Conservation (phyloP, 2,888 invertebrate genomes). For the Lasiommata megera region DNA sequence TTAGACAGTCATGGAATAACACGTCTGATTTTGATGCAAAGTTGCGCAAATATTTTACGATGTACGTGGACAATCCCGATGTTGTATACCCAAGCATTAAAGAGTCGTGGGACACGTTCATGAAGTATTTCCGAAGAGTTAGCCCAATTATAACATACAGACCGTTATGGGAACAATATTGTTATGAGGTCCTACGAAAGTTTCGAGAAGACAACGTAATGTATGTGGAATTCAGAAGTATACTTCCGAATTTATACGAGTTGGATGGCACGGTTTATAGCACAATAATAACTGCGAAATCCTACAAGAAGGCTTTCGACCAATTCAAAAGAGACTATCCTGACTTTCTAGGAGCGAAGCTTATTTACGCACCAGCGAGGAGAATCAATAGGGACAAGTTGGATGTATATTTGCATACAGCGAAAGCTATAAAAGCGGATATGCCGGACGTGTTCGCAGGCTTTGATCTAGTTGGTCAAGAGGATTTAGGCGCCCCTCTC, state of each 20-base stretch:
- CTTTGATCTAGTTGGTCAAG: slow-evolving; percentile 91
- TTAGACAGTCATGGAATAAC: slow-evolving; percentile 57
- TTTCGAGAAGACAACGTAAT: slow-evolving; percentile 85
- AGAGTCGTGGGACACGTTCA: slow-evolving; percentile 82
- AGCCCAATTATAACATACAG: slow-evolving; percentile 80
- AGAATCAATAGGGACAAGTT: slow-evolving; percentile 59
- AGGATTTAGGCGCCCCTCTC: slow-evolving; percentile 85
- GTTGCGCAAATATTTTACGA: slow-evolving; percentile 76
- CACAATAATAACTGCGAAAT: slow-evolving; percentile 77
- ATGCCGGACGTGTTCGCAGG: slow-evolving; percentile 87
- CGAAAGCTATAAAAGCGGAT: slow-evolving; percentile 58
- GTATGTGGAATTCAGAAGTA: slow-evolving; percentile 86
- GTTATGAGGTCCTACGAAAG: slow-evolving; percentile 82
- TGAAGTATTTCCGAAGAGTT: slow-evolving; percentile 77
- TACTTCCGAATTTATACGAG: slow-evolving; percentile 84
- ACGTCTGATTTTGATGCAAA: slow-evolving; percentile 71
- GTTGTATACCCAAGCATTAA: slow-evolving; percentile 73
- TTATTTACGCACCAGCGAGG: slow-evolving; percentile 85
- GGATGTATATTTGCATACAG: slow-evolving; percentile 63
- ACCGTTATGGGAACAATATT: slow-evolving; percentile 85
- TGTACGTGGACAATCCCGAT: slow-evolving; percentile 75
- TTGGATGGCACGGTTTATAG: slow-evolving; percentile 82
- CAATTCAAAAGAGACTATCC: slow-evolving; percentile 82
- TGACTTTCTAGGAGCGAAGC: slow-evolving; percentile 84
- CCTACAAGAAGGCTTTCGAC: slow-evolving; percentile 80